Base-by-base conservation (phyloP, 2,797 vertebrate species). In the Enteromius afrohamiltoni region DNA sequence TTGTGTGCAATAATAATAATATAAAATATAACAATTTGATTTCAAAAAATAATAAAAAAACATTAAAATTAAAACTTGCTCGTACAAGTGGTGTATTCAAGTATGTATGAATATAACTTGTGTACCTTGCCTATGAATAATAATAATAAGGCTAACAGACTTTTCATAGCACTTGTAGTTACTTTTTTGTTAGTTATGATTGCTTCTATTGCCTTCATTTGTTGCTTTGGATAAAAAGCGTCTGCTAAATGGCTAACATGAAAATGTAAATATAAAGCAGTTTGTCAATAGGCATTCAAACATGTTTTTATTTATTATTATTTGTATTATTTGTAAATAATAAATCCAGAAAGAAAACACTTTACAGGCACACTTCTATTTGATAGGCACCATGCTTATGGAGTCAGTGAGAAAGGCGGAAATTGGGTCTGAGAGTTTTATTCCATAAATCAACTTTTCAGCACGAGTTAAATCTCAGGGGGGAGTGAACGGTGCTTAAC, bases 401-500 rank as follows among this genome's bases (percentile, higher is more conserved):
- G 64, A 85, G 79, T 68, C 64, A 45, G n/a, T 75, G 74, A 70
- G 74, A 74, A 29, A 53, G 55, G 51, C 89, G 87, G 89, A 88
- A 90, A 90, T 79, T 88, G 71, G 71, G 82, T 51, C 31, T 87
- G 85, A 85, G 31, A 67, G 58, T 90, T 91, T 90, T 89, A 89
- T 91, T 91, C 85, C 55, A 16, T 89, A 85, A 89, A 88, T 87
- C 85, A 86, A 85, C 86, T 79, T 86, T 88, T 88, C 78, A 80
- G 69, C 81, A 86, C 90, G 89, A 92, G 83, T 90, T 89, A 90
- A 93, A 88, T 62, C 64, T 74, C 89, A 88, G 75, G 53, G 86
- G 83, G 82, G 82, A 75, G 83, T 67, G 64, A 85, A 86, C 80
- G 85, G 84, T 89, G 86, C 83, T 83, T 69, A 82, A 79, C 81